Percentiles rank a stretch among this genome's conserved stretches.
Conservation (phyloP, 2,797 vertebrate species). For the Euthynnus affinis region DNA sequence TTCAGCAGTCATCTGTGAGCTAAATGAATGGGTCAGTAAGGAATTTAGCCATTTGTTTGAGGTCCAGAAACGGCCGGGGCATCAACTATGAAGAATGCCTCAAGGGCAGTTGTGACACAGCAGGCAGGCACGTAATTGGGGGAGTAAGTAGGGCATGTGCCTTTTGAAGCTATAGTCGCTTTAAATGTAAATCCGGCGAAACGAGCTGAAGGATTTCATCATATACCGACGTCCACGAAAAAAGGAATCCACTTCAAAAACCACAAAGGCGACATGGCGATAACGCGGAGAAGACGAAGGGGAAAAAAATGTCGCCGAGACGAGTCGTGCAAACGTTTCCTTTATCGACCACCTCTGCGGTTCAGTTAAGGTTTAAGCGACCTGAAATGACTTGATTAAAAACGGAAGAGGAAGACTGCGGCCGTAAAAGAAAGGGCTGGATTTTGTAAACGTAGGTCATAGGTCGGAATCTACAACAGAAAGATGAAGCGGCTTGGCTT, state of each 20-base stretch:
- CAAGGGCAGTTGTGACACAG: conserved; percentile 50
- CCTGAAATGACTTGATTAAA: too few species aligned
- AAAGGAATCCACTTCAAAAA: not conserved
- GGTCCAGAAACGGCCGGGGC: conserved; percentile 1
- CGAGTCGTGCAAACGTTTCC: too few species aligned
- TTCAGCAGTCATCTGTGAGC: conserved; percentile 13
- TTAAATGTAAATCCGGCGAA: conserved; percentile 58
- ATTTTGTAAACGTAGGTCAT: too few species aligned
- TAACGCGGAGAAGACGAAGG: not conserved
- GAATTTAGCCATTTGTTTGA: conserved; percentile 33
- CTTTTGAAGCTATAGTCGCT: conserved; percentile 56
- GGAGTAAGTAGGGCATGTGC: conserved; percentile 54
- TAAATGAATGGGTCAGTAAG: not conserved
- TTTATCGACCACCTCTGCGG: too few species aligned
- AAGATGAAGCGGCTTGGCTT: too few species aligned
- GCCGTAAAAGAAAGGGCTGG: too few species aligned
- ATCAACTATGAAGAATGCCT: conserved; percentile 20
- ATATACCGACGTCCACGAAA: not conserved
- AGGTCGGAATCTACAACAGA: too few species aligned
- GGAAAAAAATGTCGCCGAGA: too few species aligned
- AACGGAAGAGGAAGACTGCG: too few species aligned
- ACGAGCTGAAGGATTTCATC: not conserved
- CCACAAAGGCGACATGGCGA: not conserved
- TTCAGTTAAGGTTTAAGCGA: too few species aligned
- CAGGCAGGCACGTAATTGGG: conserved; percentile 37